Base-by-base conservation (phyloP, 2,888 invertebrate genomes). In the Drosophila kokeensis region DNA sequence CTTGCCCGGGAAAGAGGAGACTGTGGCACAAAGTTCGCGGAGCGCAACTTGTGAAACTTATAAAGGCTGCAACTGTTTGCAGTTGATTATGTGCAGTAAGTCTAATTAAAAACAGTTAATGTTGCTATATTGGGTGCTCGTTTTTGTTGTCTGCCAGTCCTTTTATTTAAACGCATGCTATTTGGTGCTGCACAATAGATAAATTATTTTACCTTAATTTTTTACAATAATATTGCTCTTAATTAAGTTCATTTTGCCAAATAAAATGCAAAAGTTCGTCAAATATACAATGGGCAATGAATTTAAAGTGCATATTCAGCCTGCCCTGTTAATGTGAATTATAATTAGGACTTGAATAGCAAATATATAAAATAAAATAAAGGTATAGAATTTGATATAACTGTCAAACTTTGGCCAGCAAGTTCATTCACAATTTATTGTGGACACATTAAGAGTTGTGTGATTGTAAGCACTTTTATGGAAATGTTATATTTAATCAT, bases 71-170 rank as follows among this genome's bases (percentile, higher is more conserved):
- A 42, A 67, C 79, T 79, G 60, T 73, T 75, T 72, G 69, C 71
- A 83, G 82, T 80, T 87, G 77, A 85, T 85, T 85, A 86, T 86
- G 78, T 73, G 62, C 78, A 81, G 73, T 55, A 71, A 71, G 82
- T 82, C 85, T 88, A 86, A 86, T 86, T 86, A 86, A 82, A 85
- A 80, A 78, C 69, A 83, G 80, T 86, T 88, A 76, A 82, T 88
- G 81, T 71, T 64, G 71, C 73, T 62, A 50, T 78, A 69, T 72
- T 73, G 64, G 45, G 24, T n/a, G 57, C 45, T 54, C 50, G 34
- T 24, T 11, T 30, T 29, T 2, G 50, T 40, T 50, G 32, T 55
- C 30, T 40, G n/a, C 57, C 32, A 55, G 40, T 73, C 69, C 32
- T 55, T 38, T 27, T 21, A 60, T 68, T 76, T 83, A 75, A 69